A percentile compares a stretch with the other conserved stretches of the same genome.
These are phyloP conservation scores for Suncus etruscus DNA, from an alignment of 2,113 vertebrate genomes.

Conservation along the genomic window DNA sequence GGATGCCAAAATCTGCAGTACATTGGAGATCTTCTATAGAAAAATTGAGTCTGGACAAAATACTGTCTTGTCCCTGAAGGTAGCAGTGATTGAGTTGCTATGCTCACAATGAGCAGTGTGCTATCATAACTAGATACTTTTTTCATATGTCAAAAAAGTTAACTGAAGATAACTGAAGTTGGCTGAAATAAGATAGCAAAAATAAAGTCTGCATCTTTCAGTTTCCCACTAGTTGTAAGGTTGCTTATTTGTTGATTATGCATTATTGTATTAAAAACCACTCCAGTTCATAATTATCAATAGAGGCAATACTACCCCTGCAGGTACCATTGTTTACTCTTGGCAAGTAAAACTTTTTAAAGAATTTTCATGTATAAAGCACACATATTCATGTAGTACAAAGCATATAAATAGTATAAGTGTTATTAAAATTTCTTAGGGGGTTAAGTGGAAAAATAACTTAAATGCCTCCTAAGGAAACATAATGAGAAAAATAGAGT, in stretches of 20 bases:
- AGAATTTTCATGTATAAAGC: not conserved
- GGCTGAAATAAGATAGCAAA: not conserved
- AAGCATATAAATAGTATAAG: not conserved
- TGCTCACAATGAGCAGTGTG: not conserved
- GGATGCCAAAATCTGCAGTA: not conserved
- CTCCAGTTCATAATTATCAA: not conserved
- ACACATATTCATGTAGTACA: not conserved
- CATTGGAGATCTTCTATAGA: not conserved
- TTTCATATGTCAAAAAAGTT: not conserved
- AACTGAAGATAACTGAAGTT: not conserved
- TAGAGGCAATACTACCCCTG: not conserved
- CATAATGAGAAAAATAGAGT: not conserved
- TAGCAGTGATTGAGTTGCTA: not conserved
- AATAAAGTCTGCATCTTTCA: not conserved
- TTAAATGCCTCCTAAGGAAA: not conserved
- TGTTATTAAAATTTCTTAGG: not conserved
- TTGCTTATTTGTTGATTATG: not conserved
- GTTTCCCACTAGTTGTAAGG: not conserved
- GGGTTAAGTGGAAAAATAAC: not conserved
- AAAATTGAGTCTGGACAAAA: conserved; percentile 14
- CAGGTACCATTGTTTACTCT: not conserved
- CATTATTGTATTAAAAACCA: not conserved
- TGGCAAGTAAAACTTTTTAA: not conserved
- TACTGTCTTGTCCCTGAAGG: not conserved
- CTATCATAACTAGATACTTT: not conserved